These are phyloP conservation scores for Beris morrisii DNA, from an alignment of 2,888 invertebrate genomes.

Conservation along the genomic window DNA sequence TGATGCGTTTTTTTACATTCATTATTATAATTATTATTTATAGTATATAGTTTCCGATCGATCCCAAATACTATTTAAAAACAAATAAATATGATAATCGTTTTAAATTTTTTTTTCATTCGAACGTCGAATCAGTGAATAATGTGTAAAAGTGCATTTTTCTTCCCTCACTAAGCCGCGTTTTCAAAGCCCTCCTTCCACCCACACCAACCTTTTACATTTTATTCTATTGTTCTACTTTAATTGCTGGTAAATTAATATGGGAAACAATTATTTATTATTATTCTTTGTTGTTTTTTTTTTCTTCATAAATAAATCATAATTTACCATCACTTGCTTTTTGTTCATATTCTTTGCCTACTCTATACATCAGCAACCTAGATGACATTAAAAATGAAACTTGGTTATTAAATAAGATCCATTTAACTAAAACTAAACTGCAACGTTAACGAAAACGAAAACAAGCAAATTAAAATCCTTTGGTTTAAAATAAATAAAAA, in stretches of 20 bases:
- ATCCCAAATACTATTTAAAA: background rate
- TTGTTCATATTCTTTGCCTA: background rate
- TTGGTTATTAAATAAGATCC: background rate
- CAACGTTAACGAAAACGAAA: background rate
- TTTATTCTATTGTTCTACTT: slow-evolving; percentile 10
- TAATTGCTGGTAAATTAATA: slow-evolving; percentile 22
- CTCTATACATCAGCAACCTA: background rate
- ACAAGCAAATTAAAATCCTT: slow-evolving; percentile 6
- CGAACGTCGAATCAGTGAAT: slow-evolving; percentile 1
- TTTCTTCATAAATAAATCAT: background rate
- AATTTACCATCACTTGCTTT: background rate
- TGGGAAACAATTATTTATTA: slow-evolving; percentile 14
- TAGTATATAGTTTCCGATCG: background rate
- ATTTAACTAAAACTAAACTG: background rate
- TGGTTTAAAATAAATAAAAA: slow-evolving; percentile 39
- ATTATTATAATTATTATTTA: background rate
- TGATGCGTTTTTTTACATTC: too few species aligned
- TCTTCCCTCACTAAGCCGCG: background rate
- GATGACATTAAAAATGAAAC: slow-evolving; percentile 3
- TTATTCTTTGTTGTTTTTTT: background rate
- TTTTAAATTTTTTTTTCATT: background rate
- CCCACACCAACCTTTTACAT: background rate
- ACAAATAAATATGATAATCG: background rate
- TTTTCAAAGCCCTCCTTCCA: background rate
- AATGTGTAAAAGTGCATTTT: background rate